Conservation (phyloP, 2,797 vertebrate genomes). For the Lateolabrax maculatus region DNA sequence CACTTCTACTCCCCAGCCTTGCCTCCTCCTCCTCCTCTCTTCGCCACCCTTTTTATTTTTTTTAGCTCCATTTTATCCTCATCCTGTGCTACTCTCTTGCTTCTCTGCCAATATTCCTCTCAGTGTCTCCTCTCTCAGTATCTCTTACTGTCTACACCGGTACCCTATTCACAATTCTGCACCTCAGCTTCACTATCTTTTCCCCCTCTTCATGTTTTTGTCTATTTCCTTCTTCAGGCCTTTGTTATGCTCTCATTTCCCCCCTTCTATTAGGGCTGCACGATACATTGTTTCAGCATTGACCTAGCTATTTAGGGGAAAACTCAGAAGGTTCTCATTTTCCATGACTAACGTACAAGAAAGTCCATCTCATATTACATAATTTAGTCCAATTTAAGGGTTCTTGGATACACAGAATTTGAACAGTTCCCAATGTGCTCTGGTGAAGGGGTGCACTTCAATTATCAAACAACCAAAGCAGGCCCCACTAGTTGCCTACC, state of each 20-base stretch:
- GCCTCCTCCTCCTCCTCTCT: conserved; percentile 44
- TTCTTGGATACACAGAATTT: too few relatives aligned
- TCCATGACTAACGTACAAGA: too few relatives aligned
- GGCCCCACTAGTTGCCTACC: too few relatives aligned
- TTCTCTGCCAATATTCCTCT: conserved; percentile 51
- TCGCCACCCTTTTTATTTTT: conserved; percentile 53
- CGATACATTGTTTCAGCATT: too few relatives aligned
- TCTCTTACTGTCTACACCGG: conserved; percentile 38
- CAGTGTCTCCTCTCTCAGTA: conserved; percentile 43
- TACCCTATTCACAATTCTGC: conserved; percentile 35
- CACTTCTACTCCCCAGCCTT: conserved; percentile 37
- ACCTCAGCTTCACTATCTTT: conserved; percentile 24
- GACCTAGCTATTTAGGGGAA: too few relatives aligned
- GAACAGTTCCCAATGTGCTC: too few relatives aligned
- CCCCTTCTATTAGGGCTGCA: conserved; percentile 48
- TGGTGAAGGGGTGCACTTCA: too few relatives aligned
- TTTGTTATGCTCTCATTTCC: conserved; percentile 44
- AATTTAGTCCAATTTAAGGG: too few relatives aligned
- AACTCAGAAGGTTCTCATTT: too few relatives aligned
- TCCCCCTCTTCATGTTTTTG: conserved; percentile 46
- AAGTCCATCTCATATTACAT: too few relatives aligned
- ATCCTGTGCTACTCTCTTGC: conserved; percentile 54
- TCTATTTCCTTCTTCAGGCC: conserved; percentile 32
- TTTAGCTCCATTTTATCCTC: conserved; percentile 51
- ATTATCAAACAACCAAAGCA: too few relatives aligned